A percentile compares a stretch with the other conserved stretches of the same genome.
phyloP scores from a whole-genome alignment of 1,140 invertebrate species.

The Papilio helenus region DNA sequence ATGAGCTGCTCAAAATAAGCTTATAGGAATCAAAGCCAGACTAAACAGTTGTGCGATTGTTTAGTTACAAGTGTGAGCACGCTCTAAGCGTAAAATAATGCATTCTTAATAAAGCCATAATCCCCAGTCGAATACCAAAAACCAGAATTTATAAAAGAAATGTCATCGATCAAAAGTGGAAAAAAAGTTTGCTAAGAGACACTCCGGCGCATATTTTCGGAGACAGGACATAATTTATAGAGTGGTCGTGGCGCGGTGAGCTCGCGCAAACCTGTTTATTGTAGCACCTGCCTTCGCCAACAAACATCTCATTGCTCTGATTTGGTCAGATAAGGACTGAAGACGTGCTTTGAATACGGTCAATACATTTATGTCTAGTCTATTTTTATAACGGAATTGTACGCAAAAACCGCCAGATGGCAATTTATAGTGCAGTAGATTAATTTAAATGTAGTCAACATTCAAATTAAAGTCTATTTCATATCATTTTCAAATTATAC shows the following conservation, averaged over 20 bases:
- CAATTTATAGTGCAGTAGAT: not conserved
- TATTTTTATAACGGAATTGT: slow-evolving; percentile 7
- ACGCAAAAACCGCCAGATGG: not conserved
- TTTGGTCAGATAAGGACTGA: slow-evolving; percentile 15
- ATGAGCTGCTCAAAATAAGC: no score
- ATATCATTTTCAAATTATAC: no score
- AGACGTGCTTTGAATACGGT: slow-evolving; percentile 20
- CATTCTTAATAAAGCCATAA: not conserved
- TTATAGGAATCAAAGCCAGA: no score
- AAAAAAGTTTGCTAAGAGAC: not conserved
- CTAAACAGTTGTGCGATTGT: no score
- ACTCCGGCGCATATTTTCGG: slow-evolving; percentile 20
- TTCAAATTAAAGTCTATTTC: no score
- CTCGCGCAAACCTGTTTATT: slow-evolving; percentile 23
- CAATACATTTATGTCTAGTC: not conserved
- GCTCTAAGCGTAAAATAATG: no score
- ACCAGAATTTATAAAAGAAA: not conserved
- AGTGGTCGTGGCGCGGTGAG: slow-evolving; percentile 9
- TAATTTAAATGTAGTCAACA: not conserved
- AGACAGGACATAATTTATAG: slow-evolving; percentile 24
- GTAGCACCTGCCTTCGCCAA: slow-evolving; percentile 12
- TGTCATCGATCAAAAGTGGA: not conserved
- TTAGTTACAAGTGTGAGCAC: no score
- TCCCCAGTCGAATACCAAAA: not conserved
- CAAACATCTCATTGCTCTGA: slow-evolving; percentile 30